Percentiles rank a stretch among this genome's conserved stretches.
phyloP scores from a whole-genome alignment of 2,797 vertebrate species.

The Clarias fuscus region DNA sequence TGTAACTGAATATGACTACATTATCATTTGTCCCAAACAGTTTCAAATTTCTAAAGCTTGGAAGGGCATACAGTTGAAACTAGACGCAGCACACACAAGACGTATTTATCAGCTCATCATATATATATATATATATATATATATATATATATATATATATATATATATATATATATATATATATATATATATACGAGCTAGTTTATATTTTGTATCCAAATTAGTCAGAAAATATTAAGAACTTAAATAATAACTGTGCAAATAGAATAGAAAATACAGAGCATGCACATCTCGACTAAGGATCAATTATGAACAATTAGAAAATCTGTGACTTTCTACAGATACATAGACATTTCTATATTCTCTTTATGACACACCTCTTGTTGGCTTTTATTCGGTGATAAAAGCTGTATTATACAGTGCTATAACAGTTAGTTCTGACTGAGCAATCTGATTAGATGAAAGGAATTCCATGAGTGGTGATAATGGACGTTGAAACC shows the following conservation, averaged over 20 bases:
- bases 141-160: no score
- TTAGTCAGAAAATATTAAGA: not conserved
- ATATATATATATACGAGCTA: no score
- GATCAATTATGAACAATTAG: not conserved
- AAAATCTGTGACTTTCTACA: not conserved
- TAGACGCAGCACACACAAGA: no score
- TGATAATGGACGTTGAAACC: no score
- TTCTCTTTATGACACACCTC: not conserved
- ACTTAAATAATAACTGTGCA: not conserved
- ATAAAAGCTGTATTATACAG: not conserved
- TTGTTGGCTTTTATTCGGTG: not conserved
- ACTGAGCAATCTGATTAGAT: not conserved
- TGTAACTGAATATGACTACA: not conserved
- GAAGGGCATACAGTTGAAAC: not conserved
- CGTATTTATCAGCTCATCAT: not conserved
- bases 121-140: no score
- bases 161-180: no score
- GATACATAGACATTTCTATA: not conserved
- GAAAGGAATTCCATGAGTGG: no score
- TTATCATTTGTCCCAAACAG: not conserved
- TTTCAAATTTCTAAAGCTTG: not conserved
- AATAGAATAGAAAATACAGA: not conserved
- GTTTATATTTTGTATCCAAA: not conserved
- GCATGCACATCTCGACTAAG: no score
- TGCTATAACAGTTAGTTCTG: no score